Evolutionary conservation across 2,113 vertebrate species (phyloP).

Genomic region (Egretta garzetta): DNA sequence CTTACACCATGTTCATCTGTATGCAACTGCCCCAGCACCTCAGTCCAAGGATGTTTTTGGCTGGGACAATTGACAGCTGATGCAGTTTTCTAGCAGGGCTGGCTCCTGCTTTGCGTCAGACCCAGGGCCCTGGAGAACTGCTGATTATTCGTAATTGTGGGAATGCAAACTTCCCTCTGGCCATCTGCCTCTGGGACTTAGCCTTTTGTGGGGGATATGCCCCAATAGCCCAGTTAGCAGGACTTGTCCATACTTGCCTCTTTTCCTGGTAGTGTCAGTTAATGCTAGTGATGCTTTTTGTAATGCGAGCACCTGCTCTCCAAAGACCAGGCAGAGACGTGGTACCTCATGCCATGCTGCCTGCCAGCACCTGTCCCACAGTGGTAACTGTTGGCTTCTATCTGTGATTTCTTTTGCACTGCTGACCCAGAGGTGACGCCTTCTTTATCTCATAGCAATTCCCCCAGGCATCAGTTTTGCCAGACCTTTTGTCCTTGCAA

Average conservation of each 20-base stretch:
- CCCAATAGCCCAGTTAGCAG: background rate
- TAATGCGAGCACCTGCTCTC: background rate
- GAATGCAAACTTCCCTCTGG: background rate
- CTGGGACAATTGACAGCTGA: background rate
- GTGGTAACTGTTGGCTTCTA: background rate
- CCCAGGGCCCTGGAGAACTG: background rate
- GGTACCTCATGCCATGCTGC: background rate
- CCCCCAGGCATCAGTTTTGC: background rate
- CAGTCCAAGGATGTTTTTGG: background rate
- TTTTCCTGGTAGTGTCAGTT: background rate
- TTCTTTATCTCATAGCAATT: background rate
- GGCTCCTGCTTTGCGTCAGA: fast-evolving
- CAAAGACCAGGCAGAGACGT: background rate
- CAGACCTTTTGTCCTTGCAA: background rate
- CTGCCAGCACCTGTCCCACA: background rate
- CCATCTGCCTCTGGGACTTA: conserved; percentile 32
- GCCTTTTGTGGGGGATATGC: background rate
- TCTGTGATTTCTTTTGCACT: fast-evolving
- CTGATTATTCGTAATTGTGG: background rate
- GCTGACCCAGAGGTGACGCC: background rate
- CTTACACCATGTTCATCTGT: background rate
- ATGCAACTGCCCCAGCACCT: background rate
- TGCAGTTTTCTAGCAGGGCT: background rate
- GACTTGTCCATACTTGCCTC: background rate
- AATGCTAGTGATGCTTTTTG: background rate